These are phyloP conservation scores for Apis cerana DNA, from an alignment of 1,140 invertebrate species.

Conservation along the genomic window DNA sequence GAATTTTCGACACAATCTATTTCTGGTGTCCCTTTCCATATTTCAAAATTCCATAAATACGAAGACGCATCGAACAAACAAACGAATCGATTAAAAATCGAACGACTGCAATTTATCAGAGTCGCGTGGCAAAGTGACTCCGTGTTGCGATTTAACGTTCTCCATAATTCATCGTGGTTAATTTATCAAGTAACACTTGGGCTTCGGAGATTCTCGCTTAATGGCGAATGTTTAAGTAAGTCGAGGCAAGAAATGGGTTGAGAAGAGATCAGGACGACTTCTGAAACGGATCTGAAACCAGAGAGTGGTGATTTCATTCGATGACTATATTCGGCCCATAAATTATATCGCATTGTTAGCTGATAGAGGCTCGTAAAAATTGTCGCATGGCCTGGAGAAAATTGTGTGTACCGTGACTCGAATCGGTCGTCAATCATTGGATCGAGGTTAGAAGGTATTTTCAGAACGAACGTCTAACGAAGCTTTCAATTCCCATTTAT, in stretches of 20 bases:
- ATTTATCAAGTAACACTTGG: slow-evolving; percentile 25
- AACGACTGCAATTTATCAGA: background rate
- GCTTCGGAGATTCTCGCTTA: too few species aligned
- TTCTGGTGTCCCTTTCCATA: background rate
- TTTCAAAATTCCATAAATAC: background rate
- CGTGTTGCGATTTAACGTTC: background rate
- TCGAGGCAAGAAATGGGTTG: background rate
- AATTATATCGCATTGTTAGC: slow-evolving; percentile 43
- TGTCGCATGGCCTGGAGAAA: background rate
- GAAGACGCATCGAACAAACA: background rate
- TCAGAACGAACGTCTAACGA: background rate
- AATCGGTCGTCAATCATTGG: slow-evolving; percentile 29
- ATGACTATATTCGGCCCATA: slow-evolving; percentile 28
- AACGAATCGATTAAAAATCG: background rate
- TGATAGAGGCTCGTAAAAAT: slow-evolving; percentile 52
- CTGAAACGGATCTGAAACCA: background rate
- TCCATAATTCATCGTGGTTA: background rate
- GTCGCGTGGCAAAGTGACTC: background rate
- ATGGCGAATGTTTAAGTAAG: background rate
- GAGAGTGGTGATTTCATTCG: slow-evolving; percentile 22
- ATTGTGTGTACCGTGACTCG: too few species aligned
- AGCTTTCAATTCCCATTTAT: slow-evolving; percentile 9
- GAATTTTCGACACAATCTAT: background rate
- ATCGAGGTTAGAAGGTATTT: background rate
- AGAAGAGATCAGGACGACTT: background rate